phyloP scores from a whole-genome alignment of 2,113 vertebrate species.

The Kryptolebias marmoratus region DNA sequence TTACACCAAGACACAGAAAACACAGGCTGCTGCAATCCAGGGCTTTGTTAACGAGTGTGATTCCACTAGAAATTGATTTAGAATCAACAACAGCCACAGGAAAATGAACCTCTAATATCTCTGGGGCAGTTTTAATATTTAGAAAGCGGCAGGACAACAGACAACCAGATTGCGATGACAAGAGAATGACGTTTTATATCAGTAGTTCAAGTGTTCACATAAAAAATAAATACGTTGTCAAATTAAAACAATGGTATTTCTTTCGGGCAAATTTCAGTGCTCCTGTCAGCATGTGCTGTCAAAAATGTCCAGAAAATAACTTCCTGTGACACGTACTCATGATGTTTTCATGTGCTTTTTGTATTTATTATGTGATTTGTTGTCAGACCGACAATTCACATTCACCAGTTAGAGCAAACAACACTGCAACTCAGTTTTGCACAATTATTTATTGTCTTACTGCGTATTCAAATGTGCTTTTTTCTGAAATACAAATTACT shows the following conservation, averaged over 20 bases:
- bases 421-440: neutral
- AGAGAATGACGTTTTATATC: neutral
- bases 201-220: neutral
- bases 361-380: slow-evolving; percentile 1
- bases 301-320: neutral
- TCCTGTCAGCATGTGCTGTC: neutral
- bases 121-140: neutral
- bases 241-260: neutral
- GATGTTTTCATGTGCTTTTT: neutral
- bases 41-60: too few species aligned
- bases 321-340: neutral
- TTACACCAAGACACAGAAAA: too few species aligned
- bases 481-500: too few species aligned
- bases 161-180: neutral
- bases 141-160: neutral
- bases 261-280: neutral
- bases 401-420: neutral
- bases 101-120: neutral
- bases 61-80: too few species aligned
- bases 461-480: too few species aligned
- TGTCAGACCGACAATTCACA: slow-evolving; percentile 11
- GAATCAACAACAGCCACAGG: too few species aligned
- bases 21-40: too few species aligned
- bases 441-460: neutral
- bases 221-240: neutral